These are phyloP conservation scores for Pyrrhia umbra DNA, from an alignment of 2,888 invertebrate genomes.

Conservation along the genomic window DNA sequence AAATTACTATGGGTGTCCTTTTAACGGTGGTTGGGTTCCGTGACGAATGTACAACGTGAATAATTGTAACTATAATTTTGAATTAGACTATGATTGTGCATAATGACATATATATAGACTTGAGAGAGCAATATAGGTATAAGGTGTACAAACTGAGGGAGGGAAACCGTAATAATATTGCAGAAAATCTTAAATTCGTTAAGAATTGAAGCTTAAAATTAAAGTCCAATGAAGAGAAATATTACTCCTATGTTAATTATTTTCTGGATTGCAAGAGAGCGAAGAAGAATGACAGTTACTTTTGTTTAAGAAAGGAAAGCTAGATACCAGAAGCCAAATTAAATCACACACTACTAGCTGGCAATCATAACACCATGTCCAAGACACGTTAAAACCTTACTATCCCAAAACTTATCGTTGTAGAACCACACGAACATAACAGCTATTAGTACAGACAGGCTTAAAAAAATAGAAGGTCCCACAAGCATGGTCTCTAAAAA, in stretches of 20 bases:
- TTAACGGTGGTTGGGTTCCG: conserved; percentile 54
- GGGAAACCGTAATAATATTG: too few species aligned
- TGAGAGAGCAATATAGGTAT: too few species aligned
- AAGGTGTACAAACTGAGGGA: too few species aligned
- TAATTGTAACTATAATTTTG: conserved; percentile 18
- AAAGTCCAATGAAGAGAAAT: too few species aligned
- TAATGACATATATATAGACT: neutral
- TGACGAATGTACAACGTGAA: conserved; percentile 25
- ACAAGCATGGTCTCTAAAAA: conserved; percentile 60
- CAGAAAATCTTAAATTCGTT: too few species aligned
- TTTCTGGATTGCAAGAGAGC: too few species aligned
- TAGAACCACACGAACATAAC: conserved; percentile 13
- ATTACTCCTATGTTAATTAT: too few species aligned
- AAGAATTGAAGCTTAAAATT: too few species aligned
- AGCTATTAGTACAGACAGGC: conserved; percentile 25
- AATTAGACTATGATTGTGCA: neutral
- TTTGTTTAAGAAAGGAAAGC: too few species aligned
- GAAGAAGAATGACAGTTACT: too few species aligned
- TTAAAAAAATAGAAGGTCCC: conserved; percentile 20
- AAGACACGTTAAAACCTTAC: neutral
- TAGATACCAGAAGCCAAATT: too few species aligned
- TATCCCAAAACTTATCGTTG: conserved; percentile 6
- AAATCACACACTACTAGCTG: too few species aligned
- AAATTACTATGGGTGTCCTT: conserved; percentile 50
- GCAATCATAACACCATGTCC: conserved; percentile 14